Evolutionary conservation across 2,797 vertebrate genomes (phyloP).

Genomic region (Uromys caudimaculatus): DNA sequence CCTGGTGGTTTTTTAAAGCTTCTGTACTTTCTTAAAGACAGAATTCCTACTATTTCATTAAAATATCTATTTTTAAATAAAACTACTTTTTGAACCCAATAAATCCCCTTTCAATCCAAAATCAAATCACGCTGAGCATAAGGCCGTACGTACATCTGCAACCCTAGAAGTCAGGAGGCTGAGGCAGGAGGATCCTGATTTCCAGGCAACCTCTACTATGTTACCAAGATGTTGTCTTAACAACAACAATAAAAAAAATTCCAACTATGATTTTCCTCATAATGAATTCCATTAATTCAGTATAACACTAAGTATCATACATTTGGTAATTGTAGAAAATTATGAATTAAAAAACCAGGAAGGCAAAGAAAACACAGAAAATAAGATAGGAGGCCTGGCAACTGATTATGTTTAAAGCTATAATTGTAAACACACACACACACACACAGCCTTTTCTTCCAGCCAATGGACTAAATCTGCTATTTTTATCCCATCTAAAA

Average conservation of each 20-base stretch:
- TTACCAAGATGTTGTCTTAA: not conserved
- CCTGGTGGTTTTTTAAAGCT: not conserved
- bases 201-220: not conserved
- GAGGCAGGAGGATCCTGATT: not conserved
- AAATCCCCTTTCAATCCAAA: slow-evolving; percentile 39
- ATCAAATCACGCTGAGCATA: not conserved
- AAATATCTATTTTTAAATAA: slow-evolving; percentile 44
- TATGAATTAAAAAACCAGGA: slow-evolving; percentile 42
- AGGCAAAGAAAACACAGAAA: not conserved
- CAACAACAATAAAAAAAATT: not conserved
- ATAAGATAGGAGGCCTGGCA: slow-evolving; percentile 16
- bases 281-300: not conserved
- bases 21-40: not conserved
- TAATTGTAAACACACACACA: not conserved
- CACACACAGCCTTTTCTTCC: not conserved
- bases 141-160: not conserved
- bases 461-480: slow-evolving; percentile 4
- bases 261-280: not conserved
- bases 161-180: not conserved
- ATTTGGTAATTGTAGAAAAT: slow-evolving; percentile 14
- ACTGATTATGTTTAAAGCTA: not conserved
- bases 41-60: slow-evolving; percentile 10
- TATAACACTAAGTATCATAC: not conserved
- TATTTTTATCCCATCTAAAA: slow-evolving; percentile 68
- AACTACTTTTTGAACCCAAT: slow-evolving; percentile 1